These are phyloP conservation scores for Drosophila virilis DNA, from an alignment of 1,140 invertebrate species.

Conservation along the genomic window DNA sequence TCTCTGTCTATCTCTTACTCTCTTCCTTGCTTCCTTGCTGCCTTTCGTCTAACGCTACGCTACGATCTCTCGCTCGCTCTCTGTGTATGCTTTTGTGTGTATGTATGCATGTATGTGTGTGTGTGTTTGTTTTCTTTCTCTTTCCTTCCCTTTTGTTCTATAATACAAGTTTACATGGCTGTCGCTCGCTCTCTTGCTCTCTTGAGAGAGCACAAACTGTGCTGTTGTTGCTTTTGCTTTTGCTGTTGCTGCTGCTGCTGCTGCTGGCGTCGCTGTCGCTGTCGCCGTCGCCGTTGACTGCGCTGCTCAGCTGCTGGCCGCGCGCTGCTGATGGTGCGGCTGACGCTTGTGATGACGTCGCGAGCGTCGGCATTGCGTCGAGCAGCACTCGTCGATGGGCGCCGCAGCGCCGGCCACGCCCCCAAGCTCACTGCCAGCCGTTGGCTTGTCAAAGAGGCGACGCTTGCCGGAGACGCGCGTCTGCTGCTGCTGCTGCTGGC, in stretches of 20 bases:
- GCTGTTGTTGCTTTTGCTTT: too few relatives aligned
- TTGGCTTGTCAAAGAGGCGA: constrained; percentile 78
- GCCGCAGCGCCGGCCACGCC: constrained; percentile 29
- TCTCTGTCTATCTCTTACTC: constrained; percentile 25
- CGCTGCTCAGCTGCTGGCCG: constrained; percentile 26
- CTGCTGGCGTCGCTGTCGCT: too few relatives aligned
- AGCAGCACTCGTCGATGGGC: constrained; percentile 86
- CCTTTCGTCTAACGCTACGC: constrained; percentile 4
- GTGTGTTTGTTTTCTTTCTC: constrained; percentile 2
- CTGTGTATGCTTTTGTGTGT: constrained; percentile 29
- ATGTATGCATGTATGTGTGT: constrained; percentile 9
- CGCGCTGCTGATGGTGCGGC: constrained; percentile 59
- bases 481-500: constrained; percentile 83
- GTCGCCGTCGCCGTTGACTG: neutral
- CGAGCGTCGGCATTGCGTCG: constrained; percentile 85
- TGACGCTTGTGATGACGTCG: constrained; percentile 84
- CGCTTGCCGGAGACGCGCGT: constrained; percentile 81
- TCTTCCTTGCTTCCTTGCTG: neutral
- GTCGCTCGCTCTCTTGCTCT: constrained; percentile 8
- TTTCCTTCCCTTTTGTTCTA: constrained; percentile 30
- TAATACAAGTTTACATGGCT: constrained; percentile 71
- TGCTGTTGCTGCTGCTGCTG: too few relatives aligned
- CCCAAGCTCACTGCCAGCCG: constrained; percentile 42
- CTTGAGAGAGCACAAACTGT: too few relatives aligned
- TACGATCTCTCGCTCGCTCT: constrained; percentile 14